These are phyloP conservation scores for Ophion costatus DNA, from an alignment of 2,888 invertebrate species.

Conservation along the genomic window DNA sequence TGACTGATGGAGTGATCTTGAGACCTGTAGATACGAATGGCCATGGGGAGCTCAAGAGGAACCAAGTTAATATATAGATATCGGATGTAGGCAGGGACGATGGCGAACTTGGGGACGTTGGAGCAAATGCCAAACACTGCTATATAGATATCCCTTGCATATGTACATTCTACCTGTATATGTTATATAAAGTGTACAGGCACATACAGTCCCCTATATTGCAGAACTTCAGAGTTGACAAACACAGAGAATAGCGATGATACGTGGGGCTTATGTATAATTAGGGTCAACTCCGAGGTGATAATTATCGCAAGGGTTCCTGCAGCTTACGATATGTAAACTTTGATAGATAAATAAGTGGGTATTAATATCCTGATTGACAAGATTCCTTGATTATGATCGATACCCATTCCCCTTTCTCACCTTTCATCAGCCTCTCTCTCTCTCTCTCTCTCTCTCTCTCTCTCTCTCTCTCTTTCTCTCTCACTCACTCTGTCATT, in stretches of 20 bases:
- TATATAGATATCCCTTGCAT: constrained; percentile 37
- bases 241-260: constrained; percentile 24
- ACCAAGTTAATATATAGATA: constrained; percentile 31
- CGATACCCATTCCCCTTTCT: too few species aligned
- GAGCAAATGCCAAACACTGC: constrained; percentile 28
- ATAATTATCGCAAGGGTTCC: constrained; percentile 34
- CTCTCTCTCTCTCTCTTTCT: background rate
- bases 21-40: constrained; percentile 43
- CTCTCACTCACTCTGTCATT: background rate
- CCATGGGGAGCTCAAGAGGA: constrained; percentile 3
- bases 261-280: constrained; percentile 46
- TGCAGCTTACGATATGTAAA: background rate
- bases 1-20: constrained; percentile 64
- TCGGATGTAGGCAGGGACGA: constrained; percentile 2
- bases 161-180: background rate
- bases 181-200: constrained; percentile 29
- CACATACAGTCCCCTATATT: constrained; percentile 17
- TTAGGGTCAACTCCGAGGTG: constrained; percentile 51
- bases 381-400: constrained; percentile 10
- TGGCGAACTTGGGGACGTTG: constrained; percentile 41
- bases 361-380: constrained; percentile 37
- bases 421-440: too few species aligned
- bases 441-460: constrained; percentile 17
- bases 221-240: constrained; percentile 31
- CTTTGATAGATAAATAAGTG: constrained; percentile 39